Conservation (phyloP, 1,140 invertebrate species). For the Macrobrachium rosenbergii region DNA sequence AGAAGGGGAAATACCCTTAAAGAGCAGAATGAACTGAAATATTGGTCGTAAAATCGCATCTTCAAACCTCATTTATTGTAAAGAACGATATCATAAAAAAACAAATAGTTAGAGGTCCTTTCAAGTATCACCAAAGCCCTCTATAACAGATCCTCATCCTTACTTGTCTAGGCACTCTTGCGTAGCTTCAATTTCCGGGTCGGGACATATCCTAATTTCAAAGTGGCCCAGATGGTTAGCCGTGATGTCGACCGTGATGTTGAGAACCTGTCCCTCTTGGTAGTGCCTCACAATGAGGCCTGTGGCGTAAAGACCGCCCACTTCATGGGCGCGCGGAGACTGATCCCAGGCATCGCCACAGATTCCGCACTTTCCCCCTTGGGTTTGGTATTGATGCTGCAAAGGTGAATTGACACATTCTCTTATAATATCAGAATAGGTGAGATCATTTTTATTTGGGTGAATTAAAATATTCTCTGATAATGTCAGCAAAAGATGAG, state of each 20-base stretch:
- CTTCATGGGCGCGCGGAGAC: slow-evolving; percentile 25
- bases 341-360: slow-evolving; percentile 70
- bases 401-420: background rate
- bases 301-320: slow-evolving; percentile 50
- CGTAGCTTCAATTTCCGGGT: slow-evolving; percentile 67
- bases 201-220: slow-evolving; percentile 70
- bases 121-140: background rate
- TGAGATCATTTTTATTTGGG: no score
- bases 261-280: slow-evolving; percentile 64
- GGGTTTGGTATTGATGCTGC: slow-evolving; percentile 67
- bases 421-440: no score
- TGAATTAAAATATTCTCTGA: no score
- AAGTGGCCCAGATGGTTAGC: slow-evolving; percentile 73
- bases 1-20: no score
- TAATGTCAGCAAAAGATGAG: no score
- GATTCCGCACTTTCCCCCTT: slow-evolving; percentile 72
- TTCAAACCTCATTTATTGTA: no score
- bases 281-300: slow-evolving; percentile 54
- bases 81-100: background rate
- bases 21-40: no score
- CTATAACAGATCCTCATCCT: slow-evolving; percentile 65
- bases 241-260: slow-evolving; percentile 70
- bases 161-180: slow-evolving; percentile 71
- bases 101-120: background rate
- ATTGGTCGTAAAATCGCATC: no score